Percentiles rank a stretch among this genome's conserved stretches.
phyloP scores from a whole-genome alignment of 2,113 vertebrate species.

The Laterallus jamaicensis region DNA sequence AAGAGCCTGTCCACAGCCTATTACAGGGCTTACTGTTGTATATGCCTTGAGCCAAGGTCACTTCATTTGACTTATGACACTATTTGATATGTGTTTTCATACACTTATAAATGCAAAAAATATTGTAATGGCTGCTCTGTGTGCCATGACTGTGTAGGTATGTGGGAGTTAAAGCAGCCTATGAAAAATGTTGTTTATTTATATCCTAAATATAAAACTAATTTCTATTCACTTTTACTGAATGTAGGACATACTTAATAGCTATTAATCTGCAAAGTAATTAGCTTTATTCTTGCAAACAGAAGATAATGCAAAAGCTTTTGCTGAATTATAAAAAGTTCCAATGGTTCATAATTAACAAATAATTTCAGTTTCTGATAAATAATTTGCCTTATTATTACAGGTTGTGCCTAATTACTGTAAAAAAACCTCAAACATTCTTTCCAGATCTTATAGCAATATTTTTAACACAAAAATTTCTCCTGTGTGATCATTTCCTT shows the following conservation, averaged over 20 bases:
- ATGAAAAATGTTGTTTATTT: slow-evolving; percentile 26
- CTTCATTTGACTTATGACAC: neutral
- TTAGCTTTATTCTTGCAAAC: slow-evolving; percentile 65
- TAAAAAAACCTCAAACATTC: slow-evolving; percentile 15
- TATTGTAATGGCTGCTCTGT: neutral
- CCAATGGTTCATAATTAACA: slow-evolving; percentile 57
- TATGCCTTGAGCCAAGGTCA: neutral
- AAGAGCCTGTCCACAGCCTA: neutral
- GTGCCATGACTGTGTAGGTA: neutral
- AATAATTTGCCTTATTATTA: slow-evolving; percentile 49
- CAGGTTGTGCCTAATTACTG: slow-evolving; percentile 37
- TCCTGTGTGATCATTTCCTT: neutral
- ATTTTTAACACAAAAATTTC: slow-evolving; percentile 2
- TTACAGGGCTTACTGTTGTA: neutral
- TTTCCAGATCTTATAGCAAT: neutral
- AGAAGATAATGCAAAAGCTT: slow-evolving; percentile 63
- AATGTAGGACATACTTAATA: slow-evolving; percentile 49
- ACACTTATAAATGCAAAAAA: neutral
- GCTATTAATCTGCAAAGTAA: slow-evolving; percentile 63
- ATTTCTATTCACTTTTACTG: slow-evolving; percentile 64
- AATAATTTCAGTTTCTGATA: slow-evolving; percentile 48
- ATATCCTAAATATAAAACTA: slow-evolving; percentile 53
- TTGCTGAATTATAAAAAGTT: slow-evolving; percentile 44
- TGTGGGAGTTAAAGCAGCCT: slow-evolving; percentile 18
- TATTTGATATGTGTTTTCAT: neutral